A percentile compares a stretch with the other conserved stretches of the same genome.
Evolutionary conservation across 2,888 invertebrate species (phyloP).

Genomic region (Capitulum mitella): DNA sequence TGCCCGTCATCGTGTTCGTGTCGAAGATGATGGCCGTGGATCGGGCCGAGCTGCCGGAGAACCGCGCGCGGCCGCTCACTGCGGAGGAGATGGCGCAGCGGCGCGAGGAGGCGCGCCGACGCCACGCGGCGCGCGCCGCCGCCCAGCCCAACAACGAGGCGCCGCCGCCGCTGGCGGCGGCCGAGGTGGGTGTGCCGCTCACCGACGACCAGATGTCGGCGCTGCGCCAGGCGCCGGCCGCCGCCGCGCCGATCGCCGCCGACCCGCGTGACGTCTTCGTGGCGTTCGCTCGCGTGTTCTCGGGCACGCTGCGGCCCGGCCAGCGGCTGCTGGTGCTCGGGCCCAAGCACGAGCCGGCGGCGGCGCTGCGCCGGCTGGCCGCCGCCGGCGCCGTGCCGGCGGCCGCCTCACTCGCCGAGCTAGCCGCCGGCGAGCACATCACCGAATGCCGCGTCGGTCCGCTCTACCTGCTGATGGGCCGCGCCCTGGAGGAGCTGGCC

Average conservation of each 20-base stretch:
- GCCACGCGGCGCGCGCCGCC: constrained; percentile 49
- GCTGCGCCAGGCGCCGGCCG: constrained; percentile 58
- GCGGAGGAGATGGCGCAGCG: constrained; percentile 64
- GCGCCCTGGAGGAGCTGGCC: constrained; percentile 72
- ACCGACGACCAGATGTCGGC: constrained; percentile 85
- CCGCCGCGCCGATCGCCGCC: constrained; percentile 39
- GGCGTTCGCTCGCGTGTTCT: constrained; percentile 88
- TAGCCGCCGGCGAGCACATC: constrained; percentile 31
- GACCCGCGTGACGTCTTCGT: constrained; percentile 59
- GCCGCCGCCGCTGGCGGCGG: constrained; percentile 40
- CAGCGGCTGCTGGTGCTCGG: constrained; percentile 64
- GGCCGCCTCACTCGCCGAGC: constrained; percentile 48
- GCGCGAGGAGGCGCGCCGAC: constrained; percentile 59
- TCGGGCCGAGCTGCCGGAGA: constrained; percentile 64
- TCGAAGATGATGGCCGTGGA: constrained; percentile 60
- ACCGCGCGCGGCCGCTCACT: constrained; percentile 51
- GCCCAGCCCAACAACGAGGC: constrained; percentile 35
- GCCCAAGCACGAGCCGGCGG: constrained; percentile 76
- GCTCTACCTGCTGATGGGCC: constrained; percentile 85
- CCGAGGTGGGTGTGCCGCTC: constrained; percentile 67
- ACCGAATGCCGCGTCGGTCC: constrained; percentile 57
- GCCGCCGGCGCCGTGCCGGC: constrained; percentile 41
- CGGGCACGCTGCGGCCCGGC: constrained; percentile 70
- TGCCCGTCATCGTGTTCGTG: constrained; percentile 65
- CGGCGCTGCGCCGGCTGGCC: constrained; percentile 45